Evolutionary conservation across 2,797 vertebrate genomes (phyloP).

Genomic region (Thamnophis elegans): DNA sequence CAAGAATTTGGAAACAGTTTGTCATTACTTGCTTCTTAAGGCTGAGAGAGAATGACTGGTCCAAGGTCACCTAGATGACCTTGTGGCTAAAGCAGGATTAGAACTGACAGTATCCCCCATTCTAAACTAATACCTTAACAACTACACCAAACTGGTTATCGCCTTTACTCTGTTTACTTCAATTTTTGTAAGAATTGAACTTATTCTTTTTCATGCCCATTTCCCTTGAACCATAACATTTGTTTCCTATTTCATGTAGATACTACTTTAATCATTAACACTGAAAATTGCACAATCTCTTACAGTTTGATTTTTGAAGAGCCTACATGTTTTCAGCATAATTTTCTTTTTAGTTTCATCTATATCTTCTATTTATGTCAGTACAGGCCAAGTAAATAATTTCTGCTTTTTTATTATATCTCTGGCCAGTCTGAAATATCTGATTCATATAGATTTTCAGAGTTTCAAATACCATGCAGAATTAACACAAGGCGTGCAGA

Average conservation of each 20-base stretch:
- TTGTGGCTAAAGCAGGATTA: neutral
- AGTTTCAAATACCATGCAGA: neutral
- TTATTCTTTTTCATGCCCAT: neutral
- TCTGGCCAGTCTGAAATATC: neutral
- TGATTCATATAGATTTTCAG: neutral
- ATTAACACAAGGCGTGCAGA: neutral
- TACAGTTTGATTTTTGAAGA: neutral
- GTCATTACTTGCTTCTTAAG: neutral
- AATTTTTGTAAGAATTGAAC: neutral
- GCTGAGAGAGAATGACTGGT: neutral
- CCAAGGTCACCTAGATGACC: neutral
- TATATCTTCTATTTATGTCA: neutral
- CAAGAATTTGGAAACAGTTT: neutral
- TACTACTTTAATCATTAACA: neutral
- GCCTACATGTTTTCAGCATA: neutral
- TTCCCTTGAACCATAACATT: neutral
- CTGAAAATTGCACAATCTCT: neutral
- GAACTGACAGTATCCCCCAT: neutral
- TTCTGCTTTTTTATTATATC: neutral
- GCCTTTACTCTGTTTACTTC: neutral
- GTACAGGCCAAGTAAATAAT: neutral
- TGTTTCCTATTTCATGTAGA: neutral
- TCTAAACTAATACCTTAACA: neutral
- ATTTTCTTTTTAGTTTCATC: conserved; percentile 8
- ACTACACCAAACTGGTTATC: neutral